phyloP scores from a whole-genome alignment of 2,797 vertebrate species.

The Tokudaia muenninki region DNA sequence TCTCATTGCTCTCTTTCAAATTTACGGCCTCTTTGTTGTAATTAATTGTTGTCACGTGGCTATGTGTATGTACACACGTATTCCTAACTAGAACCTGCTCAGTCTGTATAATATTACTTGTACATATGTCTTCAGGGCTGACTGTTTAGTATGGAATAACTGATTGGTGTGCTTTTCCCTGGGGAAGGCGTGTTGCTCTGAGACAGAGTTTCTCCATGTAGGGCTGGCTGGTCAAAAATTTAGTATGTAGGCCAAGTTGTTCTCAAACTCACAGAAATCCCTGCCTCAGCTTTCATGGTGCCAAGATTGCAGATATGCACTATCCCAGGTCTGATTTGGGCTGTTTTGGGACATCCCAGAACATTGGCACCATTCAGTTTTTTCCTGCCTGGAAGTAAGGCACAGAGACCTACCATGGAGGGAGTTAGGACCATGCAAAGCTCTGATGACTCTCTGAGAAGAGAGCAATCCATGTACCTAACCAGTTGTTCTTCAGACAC shows the following conservation, averaged over 20 bases:
- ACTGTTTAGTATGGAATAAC: neutral
- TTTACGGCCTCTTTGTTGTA: neutral
- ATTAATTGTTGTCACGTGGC: neutral
- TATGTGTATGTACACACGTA: neutral
- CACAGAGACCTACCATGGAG: neutral
- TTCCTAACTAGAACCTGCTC: neutral
- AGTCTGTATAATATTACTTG: neutral
- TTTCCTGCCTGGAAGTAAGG: conserved; percentile 40
- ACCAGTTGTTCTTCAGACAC: neutral
- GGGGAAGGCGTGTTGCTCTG: neutral
- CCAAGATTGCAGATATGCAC: neutral
- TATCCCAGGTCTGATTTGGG: conserved; percentile 16
- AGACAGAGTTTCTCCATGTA: neutral
- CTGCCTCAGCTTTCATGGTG: neutral
- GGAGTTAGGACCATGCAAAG: neutral
- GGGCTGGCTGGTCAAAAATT: neutral
- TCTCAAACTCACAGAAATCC: neutral
- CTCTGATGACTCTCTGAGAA: neutral
- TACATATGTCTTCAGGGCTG: neutral
- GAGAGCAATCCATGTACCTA: neutral
- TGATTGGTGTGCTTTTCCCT: neutral
- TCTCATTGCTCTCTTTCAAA: neutral
- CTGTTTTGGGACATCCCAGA: conserved; percentile 78
- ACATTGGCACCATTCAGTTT: conserved; percentile 75
- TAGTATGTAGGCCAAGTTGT: neutral